These are phyloP conservation scores for Lophochroa leadbeateri DNA, from an alignment of 2,113 vertebrate genomes.

Conservation along the genomic window DNA sequence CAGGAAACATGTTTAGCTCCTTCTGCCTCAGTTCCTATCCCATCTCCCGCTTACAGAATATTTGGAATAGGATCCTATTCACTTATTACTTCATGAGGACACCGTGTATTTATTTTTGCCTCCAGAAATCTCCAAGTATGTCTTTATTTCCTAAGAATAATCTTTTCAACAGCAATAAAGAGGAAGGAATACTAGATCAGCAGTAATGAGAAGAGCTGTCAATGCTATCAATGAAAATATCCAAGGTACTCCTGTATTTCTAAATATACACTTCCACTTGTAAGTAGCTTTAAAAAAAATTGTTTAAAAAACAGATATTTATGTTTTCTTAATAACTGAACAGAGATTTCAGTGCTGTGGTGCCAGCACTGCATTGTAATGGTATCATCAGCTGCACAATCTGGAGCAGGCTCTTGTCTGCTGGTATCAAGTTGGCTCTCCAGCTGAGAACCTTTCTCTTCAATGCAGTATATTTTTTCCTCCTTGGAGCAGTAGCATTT, in stretches of 20 bases:
- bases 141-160: conserved; percentile 20
- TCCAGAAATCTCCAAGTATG: conserved; percentile 13
- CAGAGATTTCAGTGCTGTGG: background rate
- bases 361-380: background rate
- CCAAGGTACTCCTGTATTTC: background rate
- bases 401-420: background rate
- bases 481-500: background rate
- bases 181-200: background rate
- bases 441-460: conserved; percentile 15
- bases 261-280: background rate
- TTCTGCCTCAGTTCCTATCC: background rate
- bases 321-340: background rate
- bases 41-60: conserved; percentile 12
- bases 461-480: background rate
- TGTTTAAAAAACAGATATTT: background rate
- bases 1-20: background rate
- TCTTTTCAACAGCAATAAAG: background rate
- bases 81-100: conserved; percentile 11
- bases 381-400: background rate
- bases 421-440: background rate
- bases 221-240: background rate
- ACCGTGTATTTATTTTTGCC: conserved; percentile 34
- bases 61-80: conserved; percentile 32
- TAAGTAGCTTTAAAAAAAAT: background rate
- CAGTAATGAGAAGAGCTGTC: background rate